Conservation (phyloP, 2,888 invertebrate genomes). For the Enchytraeus crypticus region DNA sequence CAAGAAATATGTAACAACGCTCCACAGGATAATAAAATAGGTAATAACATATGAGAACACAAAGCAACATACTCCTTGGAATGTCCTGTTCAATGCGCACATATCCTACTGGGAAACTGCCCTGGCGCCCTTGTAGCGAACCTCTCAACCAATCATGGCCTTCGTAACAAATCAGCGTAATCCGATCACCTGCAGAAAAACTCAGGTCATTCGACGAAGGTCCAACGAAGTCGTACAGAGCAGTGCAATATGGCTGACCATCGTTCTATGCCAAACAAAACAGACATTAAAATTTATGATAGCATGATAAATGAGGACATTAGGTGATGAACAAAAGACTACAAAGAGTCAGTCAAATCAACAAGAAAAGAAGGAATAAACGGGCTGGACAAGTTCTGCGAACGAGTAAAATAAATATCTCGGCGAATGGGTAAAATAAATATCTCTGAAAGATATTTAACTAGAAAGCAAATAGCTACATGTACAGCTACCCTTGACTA, state of each 20-base stretch:
- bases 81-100: slow-evolving; percentile 37
- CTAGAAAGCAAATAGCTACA: too few species aligned
- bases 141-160: slow-evolving; percentile 42
- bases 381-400: too few species aligned
- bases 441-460: neutral
- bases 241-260: slow-evolving; percentile 35
- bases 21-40: too few species aligned
- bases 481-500: too few species aligned
- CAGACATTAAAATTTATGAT: neutral
- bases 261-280: neutral
- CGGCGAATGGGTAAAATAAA: too few species aligned
- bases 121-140: slow-evolving; percentile 31
- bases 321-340: too few species aligned
- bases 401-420: too few species aligned
- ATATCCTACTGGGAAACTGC: slow-evolving; percentile 49
- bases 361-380: too few species aligned
- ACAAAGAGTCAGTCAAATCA: too few species aligned
- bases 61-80: neutral
- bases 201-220: slow-evolving; percentile 34
- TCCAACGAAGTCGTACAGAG: slow-evolving; percentile 41
- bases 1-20: too few species aligned
- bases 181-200: slow-evolving; percentile 38
- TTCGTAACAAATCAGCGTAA: slow-evolving; percentile 30
- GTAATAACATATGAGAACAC: too few species aligned
- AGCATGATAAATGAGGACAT: neutral